Percentiles rank a stretch among this genome's conserved stretches.
phyloP scores from a whole-genome alignment of 1,140 invertebrate genomes.

The Drosophila trapezifrons region DNA sequence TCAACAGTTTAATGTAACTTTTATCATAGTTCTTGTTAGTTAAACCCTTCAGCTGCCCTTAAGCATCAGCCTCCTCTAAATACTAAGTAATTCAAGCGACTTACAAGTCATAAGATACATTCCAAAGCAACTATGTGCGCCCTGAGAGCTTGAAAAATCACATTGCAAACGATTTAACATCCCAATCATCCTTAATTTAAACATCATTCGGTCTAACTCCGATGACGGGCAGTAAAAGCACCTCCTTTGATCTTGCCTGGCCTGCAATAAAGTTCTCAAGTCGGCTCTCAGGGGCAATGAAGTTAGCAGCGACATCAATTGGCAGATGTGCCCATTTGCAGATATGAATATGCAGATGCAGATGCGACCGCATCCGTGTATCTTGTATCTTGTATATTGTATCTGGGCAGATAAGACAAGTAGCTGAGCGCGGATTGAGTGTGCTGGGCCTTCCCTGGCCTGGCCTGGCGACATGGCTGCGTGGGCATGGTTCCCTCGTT shows the following conservation, averaged over 20 bases:
- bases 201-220: neutral
- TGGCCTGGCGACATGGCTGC: slow-evolving; percentile 19
- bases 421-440: slow-evolving; percentile 38
- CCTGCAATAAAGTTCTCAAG: slow-evolving; percentile 17
- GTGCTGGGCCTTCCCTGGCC: slow-evolving; percentile 17
- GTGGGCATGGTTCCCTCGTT: slow-evolving; percentile 25
- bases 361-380: slow-evolving; percentile 7
- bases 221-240: neutral
- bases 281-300: slow-evolving; percentile 3
- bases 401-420: slow-evolving; percentile 45
- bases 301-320: slow-evolving; percentile 28
- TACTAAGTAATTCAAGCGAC: neutral
- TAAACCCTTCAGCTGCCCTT: neutral
- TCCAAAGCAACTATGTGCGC: neutral
- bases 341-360: slow-evolving; percentile 29
- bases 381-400: slow-evolving; percentile 30
- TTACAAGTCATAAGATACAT: slow-evolving; percentile 6
- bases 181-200: slow-evolving; percentile 14
- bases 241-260: slow-evolving; percentile 8
- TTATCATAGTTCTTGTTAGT: neutral
- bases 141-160: neutral
- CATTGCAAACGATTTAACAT: neutral
- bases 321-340: slow-evolving; percentile 36
- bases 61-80: neutral
- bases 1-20: neutral